Percentiles rank a stretch among this genome's conserved stretches.
phyloP scores from a whole-genome alignment of 2,113 vertebrate genomes.

The Scartelaos histophorus region DNA sequence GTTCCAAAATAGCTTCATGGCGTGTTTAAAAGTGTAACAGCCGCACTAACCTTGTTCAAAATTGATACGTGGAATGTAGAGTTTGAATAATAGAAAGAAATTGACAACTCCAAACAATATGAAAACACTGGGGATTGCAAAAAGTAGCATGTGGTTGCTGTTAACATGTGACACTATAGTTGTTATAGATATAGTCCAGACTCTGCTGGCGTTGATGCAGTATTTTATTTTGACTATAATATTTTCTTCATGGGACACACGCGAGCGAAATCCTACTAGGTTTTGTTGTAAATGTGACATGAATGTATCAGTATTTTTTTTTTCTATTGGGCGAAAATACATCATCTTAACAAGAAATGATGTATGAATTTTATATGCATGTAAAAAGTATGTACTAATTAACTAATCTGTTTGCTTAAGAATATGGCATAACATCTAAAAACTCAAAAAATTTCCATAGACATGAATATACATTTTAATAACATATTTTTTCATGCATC shows the following conservation, averaged over 20 bases:
- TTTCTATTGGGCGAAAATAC: neutral
- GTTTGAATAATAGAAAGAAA: conserved; percentile 10
- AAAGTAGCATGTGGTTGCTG: conserved; percentile 6
- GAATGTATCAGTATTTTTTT: neutral
- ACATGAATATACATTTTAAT: neutral
- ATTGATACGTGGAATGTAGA: conserved; percentile 6
- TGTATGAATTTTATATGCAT: too few relatives aligned
- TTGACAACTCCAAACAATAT: conserved; percentile 8
- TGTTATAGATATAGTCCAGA: neutral
- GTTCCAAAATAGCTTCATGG: neutral
- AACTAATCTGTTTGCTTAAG: neutral
- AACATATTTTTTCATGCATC: too few relatives aligned
- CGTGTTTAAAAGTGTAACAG: conserved; percentile 11
- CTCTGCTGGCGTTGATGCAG: conserved; percentile 19
- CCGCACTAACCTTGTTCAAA: conserved; percentile 12
- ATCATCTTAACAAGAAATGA: too few relatives aligned
- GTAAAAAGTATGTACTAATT: neutral
- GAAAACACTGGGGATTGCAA: neutral
- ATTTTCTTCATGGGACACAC: conserved; percentile 20
- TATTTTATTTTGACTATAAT: too few relatives aligned
- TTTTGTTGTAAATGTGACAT: conserved; percentile 24
- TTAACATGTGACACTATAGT: neutral
- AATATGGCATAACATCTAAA: neutral
- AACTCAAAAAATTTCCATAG: neutral
- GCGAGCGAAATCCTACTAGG: conserved; percentile 16